Conservation (phyloP, 2,113 vertebrate genomes). For the Lagopus leucura region DNA sequence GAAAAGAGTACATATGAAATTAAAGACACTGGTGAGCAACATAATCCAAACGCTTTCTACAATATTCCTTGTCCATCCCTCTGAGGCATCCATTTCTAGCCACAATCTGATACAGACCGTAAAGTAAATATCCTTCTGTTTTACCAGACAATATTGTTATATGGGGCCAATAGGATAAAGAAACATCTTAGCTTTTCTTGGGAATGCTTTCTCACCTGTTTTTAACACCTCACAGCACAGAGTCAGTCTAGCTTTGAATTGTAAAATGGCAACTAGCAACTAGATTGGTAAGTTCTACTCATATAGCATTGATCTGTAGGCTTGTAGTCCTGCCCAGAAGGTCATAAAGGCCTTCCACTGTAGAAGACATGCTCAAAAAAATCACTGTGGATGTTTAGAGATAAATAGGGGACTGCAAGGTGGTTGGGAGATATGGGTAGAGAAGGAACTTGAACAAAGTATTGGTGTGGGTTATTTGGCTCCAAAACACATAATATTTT, state of each 20-base stretch:
- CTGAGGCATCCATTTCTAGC: neutral
- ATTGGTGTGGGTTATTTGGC: neutral
- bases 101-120: rapidly evolving
- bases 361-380: neutral
- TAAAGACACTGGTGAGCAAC: neutral
- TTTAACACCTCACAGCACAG: neutral
- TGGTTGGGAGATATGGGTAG: neutral
- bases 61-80: neutral
- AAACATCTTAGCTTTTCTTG: neutral
- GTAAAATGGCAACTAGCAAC: neutral
- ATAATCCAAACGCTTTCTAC: neutral
- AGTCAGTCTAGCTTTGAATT: neutral
- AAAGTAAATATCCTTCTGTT: neutral
- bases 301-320: neutral
- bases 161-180: neutral
- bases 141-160: neutral
- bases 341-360: neutral
- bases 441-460: neutral
- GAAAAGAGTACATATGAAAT: neutral
- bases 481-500: neutral
- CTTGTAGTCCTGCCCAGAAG: neutral
- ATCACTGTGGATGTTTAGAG: neutral
- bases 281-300: neutral
- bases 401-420: neutral
- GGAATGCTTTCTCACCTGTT: neutral